Evolutionary conservation across 2,113 vertebrate species (phyloP), one percentile per base, ranked within the genome.

Genomic region (Elachura formosa): DNA sequence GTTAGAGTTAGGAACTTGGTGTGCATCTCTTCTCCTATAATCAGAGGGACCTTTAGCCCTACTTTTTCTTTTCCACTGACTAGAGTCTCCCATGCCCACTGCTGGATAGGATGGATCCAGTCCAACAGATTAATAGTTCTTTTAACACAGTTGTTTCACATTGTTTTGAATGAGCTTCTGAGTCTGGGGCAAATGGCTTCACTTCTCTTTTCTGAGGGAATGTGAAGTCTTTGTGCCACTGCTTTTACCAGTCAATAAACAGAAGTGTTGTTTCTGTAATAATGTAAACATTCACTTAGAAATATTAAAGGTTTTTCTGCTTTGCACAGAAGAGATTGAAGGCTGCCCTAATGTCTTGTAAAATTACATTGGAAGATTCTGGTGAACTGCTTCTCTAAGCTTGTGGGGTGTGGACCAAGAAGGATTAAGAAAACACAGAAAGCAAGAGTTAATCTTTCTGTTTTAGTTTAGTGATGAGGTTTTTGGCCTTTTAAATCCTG

Each of bases 21-120:
- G 29, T 41, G 28, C 7, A n/a, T 83, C 31, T 3, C 18, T 76
- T 41, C n/a, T 41, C 0, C 0, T 40, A 4, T 55, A 49, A 79
- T 64, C 34, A 52, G 63, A 80, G 46, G 26, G 66, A 5, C 7
- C 3, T 61, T 76, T 18, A 33, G 36, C 15, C 61, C n/a, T 78
- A 56, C 1, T 55, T 87, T 77, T 66, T 45, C 5, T 84, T 87
- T 85, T 75, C 48, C 29, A 21, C 25, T 67, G 24, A 12, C 33
- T 33, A 16, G 34, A 78, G 14, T 26, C 24, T 77, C 46, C 58
- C 6, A 5, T 56, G 36, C 14, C 51, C 14, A 5, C 26, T 41
- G 22, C 22, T 69, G 41, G 28, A n/a, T 41, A 45, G 38, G 46
- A 45, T 62, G 20, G 75, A 68, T 38, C 49, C 68, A 86, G 59